phyloP scores from a whole-genome alignment of 1,140 invertebrate genomes.

The Venustaconcha ellipsiformis region DNA sequence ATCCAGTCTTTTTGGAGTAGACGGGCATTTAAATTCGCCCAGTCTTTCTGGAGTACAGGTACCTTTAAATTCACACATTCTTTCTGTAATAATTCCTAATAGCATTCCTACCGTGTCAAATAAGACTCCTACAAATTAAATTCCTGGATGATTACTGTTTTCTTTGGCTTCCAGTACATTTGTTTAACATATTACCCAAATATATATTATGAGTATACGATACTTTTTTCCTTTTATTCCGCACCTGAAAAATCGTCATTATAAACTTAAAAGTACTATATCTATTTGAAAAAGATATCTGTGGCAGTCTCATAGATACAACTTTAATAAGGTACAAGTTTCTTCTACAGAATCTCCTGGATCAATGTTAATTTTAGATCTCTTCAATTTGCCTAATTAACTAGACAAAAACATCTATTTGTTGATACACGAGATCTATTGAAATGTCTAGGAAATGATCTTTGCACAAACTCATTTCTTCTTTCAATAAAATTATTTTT shows the following conservation, averaged over 20 bases:
- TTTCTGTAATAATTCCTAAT: not conserved
- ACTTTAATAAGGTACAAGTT: slow-evolving; percentile 1
- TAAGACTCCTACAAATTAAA: slow-evolving; percentile 5
- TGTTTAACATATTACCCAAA: not conserved
- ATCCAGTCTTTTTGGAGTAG: not conserved
- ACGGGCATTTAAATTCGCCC: no score
- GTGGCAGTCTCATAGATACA: no score
- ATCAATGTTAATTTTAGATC: slow-evolving; percentile 3
- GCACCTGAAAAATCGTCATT: slow-evolving; percentile 10
- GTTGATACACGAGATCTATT: not conserved
- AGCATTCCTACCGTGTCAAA: slow-evolving; percentile 7
- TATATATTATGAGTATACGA: not conserved
- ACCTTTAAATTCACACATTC: no score
- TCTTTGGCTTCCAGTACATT: no score
- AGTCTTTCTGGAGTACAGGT: no score
- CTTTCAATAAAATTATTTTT: not conserved
- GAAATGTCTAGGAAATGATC: not conserved
- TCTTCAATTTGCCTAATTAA: not conserved
- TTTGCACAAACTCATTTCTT: not conserved
- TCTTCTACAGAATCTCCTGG: slow-evolving; percentile 5
- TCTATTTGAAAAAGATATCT: no score
- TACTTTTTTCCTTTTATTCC: not conserved
- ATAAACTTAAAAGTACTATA: not conserved
- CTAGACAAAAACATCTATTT: not conserved
- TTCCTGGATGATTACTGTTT: not conserved